Base-by-base conservation (phyloP, 2,888 invertebrate species). In the Chalcis sispes region DNA sequence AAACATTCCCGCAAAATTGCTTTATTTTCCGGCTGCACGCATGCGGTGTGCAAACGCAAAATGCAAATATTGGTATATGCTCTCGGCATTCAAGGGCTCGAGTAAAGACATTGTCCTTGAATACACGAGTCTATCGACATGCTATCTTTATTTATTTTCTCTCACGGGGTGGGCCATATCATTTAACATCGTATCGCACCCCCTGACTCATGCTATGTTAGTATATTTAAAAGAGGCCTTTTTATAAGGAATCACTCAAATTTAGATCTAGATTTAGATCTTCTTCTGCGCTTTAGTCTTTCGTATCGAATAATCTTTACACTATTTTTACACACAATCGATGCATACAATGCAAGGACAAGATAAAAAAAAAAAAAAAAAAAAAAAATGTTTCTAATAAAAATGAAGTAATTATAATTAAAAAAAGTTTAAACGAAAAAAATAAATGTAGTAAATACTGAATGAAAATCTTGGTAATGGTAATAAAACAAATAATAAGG, bases 11-110 rank as follows among this genome's bases (percentile, higher is more conserved):
- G 40, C 3, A 18, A 32, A 29, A 32, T 10, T 40, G 5, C n/a
- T 48, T n/a, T 25, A 10, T 5, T 48, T 18, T 10, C 4, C 23
- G 25, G 40, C 18, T 7, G 23, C n/a, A 18, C 23, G 2, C 13
- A 36, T 40, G 29, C 7, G 42, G 7, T n/a, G 29, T 36, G 23
- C 20, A 42, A 62, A 69, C 69, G 52, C 64, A 76, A 42, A 62
- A 69, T 72, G 52, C 64, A 76, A 72, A 56, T 65, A 71, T 56
- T 73, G 50, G 52, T n/a, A 54, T 23, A 32, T 13, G n/a, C 40
- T 40, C 72, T 70, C 66, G 67, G 64, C 77, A 79, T 80, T 66
- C 72, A 66, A 50, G 79, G 78, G 42, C 79, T 77, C 59, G 52
- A 42, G 8, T 20, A 4, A 36, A 70, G 48, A 75, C 69, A 66